A percentile compares a stretch with the other conserved stretches of the same genome.
phyloP scores from a whole-genome alignment of 2,888 invertebrate genomes.

The Galeruca laticollis region DNA sequence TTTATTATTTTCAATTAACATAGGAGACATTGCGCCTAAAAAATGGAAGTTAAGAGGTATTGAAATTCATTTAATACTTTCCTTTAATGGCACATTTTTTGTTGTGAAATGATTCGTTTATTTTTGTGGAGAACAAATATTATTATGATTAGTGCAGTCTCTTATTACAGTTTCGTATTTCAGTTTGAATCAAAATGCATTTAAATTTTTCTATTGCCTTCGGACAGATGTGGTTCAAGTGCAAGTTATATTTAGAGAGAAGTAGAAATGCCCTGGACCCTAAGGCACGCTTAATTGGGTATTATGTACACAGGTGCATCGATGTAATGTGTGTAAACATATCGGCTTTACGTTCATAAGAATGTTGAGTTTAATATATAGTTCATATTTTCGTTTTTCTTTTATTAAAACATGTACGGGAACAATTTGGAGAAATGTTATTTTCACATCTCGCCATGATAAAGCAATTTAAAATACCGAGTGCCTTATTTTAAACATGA shows the following conservation, averaged over 20 bases:
- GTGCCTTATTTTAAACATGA: too few relatives aligned
- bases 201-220: not conserved
- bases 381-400: slow-evolving; percentile 38
- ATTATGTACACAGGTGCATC: slow-evolving; percentile 57
- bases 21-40: too few relatives aligned
- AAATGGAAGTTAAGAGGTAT: too few relatives aligned
- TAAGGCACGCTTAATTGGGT: slow-evolving; percentile 43
- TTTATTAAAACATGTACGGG: slow-evolving; percentile 16
- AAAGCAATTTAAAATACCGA: slow-evolving; percentile 2
- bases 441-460: not conserved
- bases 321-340: slow-evolving; percentile 53
- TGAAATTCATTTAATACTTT: too few relatives aligned
- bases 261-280: slow-evolving; percentile 36
- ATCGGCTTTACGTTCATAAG: slow-evolving; percentile 49
- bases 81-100: too few relatives aligned
- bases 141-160: too few relatives aligned
- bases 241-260: slow-evolving; percentile 43
- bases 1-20: too few relatives aligned
- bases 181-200: not conserved
- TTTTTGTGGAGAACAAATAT: too few relatives aligned
- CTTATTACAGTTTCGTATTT: not conserved
- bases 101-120: too few relatives aligned
- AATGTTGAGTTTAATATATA: slow-evolving; percentile 48
- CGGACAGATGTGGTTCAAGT: slow-evolving; percentile 21
- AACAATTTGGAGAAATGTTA: not conserved